Conservation (phyloP, 1,140 invertebrate genomes). For the Drosophila sproati region DNA sequence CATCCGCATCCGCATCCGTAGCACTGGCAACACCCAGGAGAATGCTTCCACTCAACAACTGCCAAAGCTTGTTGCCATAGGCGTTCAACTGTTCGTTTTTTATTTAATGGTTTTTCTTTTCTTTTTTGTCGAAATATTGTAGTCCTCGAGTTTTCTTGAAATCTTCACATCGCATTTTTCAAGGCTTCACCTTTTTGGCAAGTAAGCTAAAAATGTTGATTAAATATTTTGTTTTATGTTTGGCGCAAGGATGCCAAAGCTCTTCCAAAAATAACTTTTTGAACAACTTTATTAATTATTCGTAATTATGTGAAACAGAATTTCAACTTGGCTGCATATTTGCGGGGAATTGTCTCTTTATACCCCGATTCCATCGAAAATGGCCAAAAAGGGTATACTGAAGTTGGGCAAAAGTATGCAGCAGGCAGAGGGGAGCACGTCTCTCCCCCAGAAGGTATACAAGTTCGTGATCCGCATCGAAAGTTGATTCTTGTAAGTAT, state of each 20-base stretch:
- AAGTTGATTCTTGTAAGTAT: too few relatives aligned
- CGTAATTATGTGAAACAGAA: neutral
- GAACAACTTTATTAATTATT: slow-evolving; percentile 9
- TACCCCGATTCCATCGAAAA: too few relatives aligned
- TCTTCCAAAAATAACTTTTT: neutral
- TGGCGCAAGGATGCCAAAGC: neutral
- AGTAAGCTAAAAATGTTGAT: slow-evolving; percentile 6
- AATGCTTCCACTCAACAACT: slow-evolving; percentile 3
- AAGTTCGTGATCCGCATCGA: too few relatives aligned
- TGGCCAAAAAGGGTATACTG: too few relatives aligned
- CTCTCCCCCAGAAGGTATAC: too few relatives aligned
- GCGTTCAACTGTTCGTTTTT: slow-evolving; percentile 19
- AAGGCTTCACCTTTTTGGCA: slow-evolving; percentile 6
- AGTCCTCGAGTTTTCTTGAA: slow-evolving; percentile 27
- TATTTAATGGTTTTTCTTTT: neutral
- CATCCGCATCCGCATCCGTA: slow-evolving; percentile 24
- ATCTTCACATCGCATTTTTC: slow-evolving; percentile 11
- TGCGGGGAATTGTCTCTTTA: neutral
- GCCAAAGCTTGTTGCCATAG: slow-evolving; percentile 17
- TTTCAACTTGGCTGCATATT: neutral
- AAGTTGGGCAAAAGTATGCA: too few relatives aligned
- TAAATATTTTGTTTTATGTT: slow-evolving; percentile 5
- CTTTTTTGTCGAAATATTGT: slow-evolving; percentile 10
- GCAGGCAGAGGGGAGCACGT: too few relatives aligned
- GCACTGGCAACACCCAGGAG: slow-evolving; percentile 20